Conservation (phyloP, 1,140 invertebrate species). For the fruit fly (Drosophila melanogaster) region DNA sequence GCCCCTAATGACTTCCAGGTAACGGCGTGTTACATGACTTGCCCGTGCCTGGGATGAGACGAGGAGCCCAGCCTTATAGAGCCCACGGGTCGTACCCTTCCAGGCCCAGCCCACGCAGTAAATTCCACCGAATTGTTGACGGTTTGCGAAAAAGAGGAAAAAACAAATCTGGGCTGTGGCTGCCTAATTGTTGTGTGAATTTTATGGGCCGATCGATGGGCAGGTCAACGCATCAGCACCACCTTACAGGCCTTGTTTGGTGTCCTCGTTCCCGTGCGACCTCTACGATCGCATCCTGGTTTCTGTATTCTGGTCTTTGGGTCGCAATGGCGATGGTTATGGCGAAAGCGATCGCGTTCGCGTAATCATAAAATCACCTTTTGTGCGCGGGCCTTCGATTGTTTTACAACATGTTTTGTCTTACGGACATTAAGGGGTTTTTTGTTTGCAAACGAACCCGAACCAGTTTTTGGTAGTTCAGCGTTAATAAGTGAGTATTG, state of each 20-base stretch:
- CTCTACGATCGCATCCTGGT: slow-evolving; percentile 15
- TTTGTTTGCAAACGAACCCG: slow-evolving; percentile 65
- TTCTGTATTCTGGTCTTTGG: slow-evolving; percentile 29
- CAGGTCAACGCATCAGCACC: slow-evolving; percentile 32
- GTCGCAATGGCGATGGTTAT: background rate
- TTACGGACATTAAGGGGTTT: slow-evolving; percentile 74
- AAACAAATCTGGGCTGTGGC: slow-evolving; percentile 63
- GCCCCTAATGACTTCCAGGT: slow-evolving; percentile 80
- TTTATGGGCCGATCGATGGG: slow-evolving; percentile 57
- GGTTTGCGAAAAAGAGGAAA: slow-evolving; percentile 61
- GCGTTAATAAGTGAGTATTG: slow-evolving; percentile 74
- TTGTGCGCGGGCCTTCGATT: slow-evolving; percentile 59
- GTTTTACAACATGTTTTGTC: slow-evolving; percentile 73
- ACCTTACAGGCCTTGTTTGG: slow-evolving; percentile 55
- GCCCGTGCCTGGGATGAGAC: slow-evolving; percentile 34
- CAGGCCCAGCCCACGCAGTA: slow-evolving; percentile 30
- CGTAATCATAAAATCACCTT: slow-evolving; percentile 59
- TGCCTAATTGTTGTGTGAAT: slow-evolving; percentile 72
- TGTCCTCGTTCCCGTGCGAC: slow-evolving; percentile 64
- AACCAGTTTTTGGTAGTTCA: slow-evolving; percentile 48
- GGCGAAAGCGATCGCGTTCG: slow-evolving; percentile 14
- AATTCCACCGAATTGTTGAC: slow-evolving; percentile 67
- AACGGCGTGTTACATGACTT: slow-evolving; percentile 70
- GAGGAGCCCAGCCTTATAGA: slow-evolving; percentile 24
- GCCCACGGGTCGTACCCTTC: slow-evolving; percentile 36